phyloP scores from a whole-genome alignment of 2,888 invertebrate genomes.

The Ypsolopha sequella region DNA sequence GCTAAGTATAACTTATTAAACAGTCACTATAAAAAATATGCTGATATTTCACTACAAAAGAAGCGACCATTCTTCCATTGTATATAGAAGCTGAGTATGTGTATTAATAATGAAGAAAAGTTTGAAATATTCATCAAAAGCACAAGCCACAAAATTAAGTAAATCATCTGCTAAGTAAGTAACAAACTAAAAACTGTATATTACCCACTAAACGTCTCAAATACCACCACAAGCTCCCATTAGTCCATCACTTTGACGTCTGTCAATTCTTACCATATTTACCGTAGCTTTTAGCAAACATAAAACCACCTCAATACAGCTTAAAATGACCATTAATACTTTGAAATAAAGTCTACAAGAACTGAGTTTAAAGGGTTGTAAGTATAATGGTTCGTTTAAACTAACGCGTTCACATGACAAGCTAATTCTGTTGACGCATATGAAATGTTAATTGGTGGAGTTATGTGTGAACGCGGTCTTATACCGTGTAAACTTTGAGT shows the following conservation, averaged over 20 bases:
- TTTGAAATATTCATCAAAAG: no score
- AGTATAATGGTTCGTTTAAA: conserved; percentile 29
- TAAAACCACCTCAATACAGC: background rate
- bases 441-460: conserved; percentile 34
- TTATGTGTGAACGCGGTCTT: conserved; percentile 17
- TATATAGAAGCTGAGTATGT: no score
- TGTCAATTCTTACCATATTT: background rate
- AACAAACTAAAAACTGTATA: no score
- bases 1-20: no score
- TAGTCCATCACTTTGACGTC: conserved; percentile 2
- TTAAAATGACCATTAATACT: background rate
- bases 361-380: background rate
- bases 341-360: background rate
- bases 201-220: background rate
- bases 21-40: no score
- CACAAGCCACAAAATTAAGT: no score
- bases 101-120: no score
- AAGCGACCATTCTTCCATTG: no score
- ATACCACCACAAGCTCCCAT: background rate
- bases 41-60: no score
- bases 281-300: background rate
- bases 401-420: conserved; percentile 40
- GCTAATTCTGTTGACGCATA: conserved; percentile 50
- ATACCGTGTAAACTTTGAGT: conserved; percentile 6
- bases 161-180: no score